These are phyloP conservation scores for Brachypalpus laphriformis DNA, from an alignment of 2,888 invertebrate genomes.

Conservation along the genomic window DNA sequence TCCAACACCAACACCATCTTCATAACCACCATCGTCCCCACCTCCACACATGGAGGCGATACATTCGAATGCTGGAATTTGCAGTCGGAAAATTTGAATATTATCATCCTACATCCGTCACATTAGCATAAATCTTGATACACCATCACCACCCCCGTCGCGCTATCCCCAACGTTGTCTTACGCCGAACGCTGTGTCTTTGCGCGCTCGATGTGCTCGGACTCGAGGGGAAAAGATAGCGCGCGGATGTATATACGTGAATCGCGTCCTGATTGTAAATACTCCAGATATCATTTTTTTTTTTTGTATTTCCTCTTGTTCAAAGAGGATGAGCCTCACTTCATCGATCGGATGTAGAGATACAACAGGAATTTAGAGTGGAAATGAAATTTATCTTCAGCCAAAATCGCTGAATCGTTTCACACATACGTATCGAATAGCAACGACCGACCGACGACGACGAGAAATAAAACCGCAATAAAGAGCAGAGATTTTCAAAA, in stretches of 20 bases:
- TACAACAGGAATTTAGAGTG: constrained; percentile 61
- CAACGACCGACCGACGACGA: constrained; percentile 13
- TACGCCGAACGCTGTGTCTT: constrained; percentile 40
- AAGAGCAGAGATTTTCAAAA: constrained; percentile 64
- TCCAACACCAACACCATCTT: constrained; percentile 3
- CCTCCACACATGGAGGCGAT: constrained; percentile 47
- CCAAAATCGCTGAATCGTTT: constrained; percentile 53
- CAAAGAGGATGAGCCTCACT: constrained; percentile 27
- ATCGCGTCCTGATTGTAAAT: constrained; percentile 71
- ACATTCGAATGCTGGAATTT: constrained; percentile 67
- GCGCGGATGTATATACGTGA: constrained; percentile 60
- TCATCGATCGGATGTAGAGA: constrained; percentile 58
- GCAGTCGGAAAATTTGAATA: constrained; percentile 71
- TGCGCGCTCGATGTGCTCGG: constrained; percentile 20
- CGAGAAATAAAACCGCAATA: constrained; percentile 62
- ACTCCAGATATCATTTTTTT: constrained; percentile 25
- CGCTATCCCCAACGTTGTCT: constrained; percentile 20
- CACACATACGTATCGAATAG: constrained; percentile 32
- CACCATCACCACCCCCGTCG: constrained; percentile 4
- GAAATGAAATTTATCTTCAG: constrained; percentile 63
- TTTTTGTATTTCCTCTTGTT: background rate
- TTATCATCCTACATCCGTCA: constrained; percentile 72
- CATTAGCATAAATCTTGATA: constrained; percentile 73
- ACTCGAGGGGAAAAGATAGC: constrained; percentile 42
- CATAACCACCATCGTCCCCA: background rate